Base-by-base conservation (phyloP, 2,797 vertebrate species). In the Toxotes lorentzi region DNA sequence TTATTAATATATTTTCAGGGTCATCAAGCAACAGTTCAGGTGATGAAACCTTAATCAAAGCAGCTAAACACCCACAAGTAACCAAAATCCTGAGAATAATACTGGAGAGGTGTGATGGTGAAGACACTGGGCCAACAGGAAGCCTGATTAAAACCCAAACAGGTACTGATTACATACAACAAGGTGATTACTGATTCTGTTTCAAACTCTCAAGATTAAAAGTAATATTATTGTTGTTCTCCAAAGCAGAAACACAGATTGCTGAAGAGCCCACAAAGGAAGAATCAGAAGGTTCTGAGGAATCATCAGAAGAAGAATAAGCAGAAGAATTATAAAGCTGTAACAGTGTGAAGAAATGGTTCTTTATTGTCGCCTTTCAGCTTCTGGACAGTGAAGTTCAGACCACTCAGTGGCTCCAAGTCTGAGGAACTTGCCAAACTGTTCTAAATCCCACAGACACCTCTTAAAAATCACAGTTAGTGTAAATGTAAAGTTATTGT, bases 41-140 rank as follows among this genome's bases (percentile, higher is more conserved):
- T 0, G 87, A 91, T 1, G 88, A 93, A 38, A 30, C 79, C 1
- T 59, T 70, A 24, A 62, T 70, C 7, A 58, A 71, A 24, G 58
- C 74, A 70, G 72, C 64, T 0, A 80, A 68, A 76, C 87, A 87
- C 21, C 86, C 91, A 47, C 81, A 88, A 38, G 78, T 92, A 43
- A 94, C 90, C 68, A 94, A 92, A 81, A 76, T 74, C 17, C 12
- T 92, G 27, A 90, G 48, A 50, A 80, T 95, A 47, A 56, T 84
- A 3, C 76, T 95, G 1, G 73, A 91, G 59, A 89, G 89, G 78
- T 95, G 92, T 48, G 88, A 92, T 7, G 62, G 21, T 6, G 74
- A 89, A 5, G 86, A 73, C 2, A 1, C 40, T 0, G 59, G 41
- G 3, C 21, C 57, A 14, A 17, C 64, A 34, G 68, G 40, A 59